Base-by-base conservation (phyloP, 2,113 vertebrate genomes). In the Daubentonia madagascariensis region DNA sequence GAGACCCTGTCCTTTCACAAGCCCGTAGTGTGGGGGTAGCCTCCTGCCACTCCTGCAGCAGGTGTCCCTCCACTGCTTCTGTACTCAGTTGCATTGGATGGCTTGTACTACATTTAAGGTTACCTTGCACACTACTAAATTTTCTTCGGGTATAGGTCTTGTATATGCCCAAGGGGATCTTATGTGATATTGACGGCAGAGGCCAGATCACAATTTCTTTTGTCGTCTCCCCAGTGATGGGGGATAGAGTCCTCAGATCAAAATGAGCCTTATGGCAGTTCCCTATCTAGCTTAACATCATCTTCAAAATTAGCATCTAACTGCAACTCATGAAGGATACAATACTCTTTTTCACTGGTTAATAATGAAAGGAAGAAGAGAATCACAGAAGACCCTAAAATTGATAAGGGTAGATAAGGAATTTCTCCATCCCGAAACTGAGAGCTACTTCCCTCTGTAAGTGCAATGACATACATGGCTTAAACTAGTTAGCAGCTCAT, bases 261-360 rank as follows among this genome's bases (percentile, higher is more conserved):
- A 94, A 94, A 92, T 45, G 32, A 50, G 35, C n/a, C 57, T 83
- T 12, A 28, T 4, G 32, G 32, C 37, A 57, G 59, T 59, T 96
- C 63, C 50, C 5, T 23, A 18, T 67, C 28, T 70, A 88, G 18
- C 20, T 86, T 72, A 67, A 57, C 4, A 25, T 67, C 12, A 35
- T 79, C 68, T 86, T 94, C 75, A 91, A 95, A 94, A 83, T 89
- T 18, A 80, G 48, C 87, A 78, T 72, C 28, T 80, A 67, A 67
- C 25, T 50, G 65, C 32, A 80, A 50, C 28, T 81, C 61, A 78
- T 5, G 23, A 81, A 90, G 14, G 40, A 16, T 5, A 30, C 8
- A 57, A 37, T 73, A n/a, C 54, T 81, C 37, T 65, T 79, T 78
- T 48, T 28, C 23, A 40, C 13, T 50, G 78, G 30, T 50, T 88